Base-by-base conservation (phyloP, 2,888 invertebrate genomes). In the Unio delphinus region DNA sequence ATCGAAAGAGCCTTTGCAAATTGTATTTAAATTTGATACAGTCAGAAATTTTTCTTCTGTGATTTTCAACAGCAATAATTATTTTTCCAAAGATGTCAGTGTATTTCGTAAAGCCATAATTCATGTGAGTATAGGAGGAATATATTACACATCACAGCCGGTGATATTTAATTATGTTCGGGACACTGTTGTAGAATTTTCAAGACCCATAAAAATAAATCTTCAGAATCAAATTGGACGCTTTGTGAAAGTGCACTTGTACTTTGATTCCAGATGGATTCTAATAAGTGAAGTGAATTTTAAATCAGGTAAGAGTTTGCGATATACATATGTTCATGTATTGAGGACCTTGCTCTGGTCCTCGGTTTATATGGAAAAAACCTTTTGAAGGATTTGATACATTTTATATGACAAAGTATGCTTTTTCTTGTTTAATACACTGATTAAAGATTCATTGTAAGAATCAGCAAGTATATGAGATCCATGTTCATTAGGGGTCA, bases 251-350 rank as follows among this genome's bases (percentile, higher is more conserved):
- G 95, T 80, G 93, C 78, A 94, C 83, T 92, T 96, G 67, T 92
- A 92, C 80, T 96, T 96, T 89, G 94, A 95, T 5, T 93, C 95
- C n/a, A 92, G 94, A 69, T 97, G 97, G 96, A 94, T 97, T 81
- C 93, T 97, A 90, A 93, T 97, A 86, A 96, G 96, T 90, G 97
- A 97, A 91, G 92, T 97, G 78, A 93, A 94, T 68, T 97, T 97
- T 89, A 94, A 94, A 83, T 96, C 96, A 83, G 93, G 95, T 95
- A 74, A 82, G 84, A 69, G 8, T 64, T 30, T 58, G 20, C 7
- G 45, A 45, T 45, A 15, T 11, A 45, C 3, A 15, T 11, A 45
- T 3, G 3, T 23, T 23, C 23, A 23, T 23, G 23, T 34, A 7
- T 34, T 34, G 34, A 7, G 30, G 30, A 30, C 30, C 30, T 34